A percentile compares a stretch with the other conserved stretches of the same genome.
phyloP scores from a whole-genome alignment of 2,113 vertebrate genomes.

The Copsychus sechellarum region DNA sequence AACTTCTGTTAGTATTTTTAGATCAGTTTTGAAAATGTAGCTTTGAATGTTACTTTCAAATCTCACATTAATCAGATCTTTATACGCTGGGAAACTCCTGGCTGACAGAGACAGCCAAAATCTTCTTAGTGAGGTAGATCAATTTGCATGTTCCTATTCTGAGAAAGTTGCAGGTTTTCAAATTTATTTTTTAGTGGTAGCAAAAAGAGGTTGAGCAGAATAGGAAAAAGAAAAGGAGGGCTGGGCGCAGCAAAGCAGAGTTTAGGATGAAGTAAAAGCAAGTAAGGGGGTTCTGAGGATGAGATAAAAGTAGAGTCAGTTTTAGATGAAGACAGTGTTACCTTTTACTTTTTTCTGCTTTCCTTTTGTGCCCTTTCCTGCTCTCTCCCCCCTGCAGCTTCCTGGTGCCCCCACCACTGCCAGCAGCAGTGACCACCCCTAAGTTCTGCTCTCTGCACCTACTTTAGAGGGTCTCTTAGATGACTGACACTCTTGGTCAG shows the following conservation, averaged over 20 bases:
- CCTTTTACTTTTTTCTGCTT: background rate
- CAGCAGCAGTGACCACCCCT: background rate
- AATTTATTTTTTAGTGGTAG: background rate
- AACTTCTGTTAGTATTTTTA: constrained; percentile 46
- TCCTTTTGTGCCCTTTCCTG: background rate
- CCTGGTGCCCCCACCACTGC: background rate
- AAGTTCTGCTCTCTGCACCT: background rate
- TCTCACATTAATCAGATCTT: background rate
- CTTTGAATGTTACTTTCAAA: background rate
- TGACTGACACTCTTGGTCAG: background rate
- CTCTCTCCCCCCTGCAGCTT: background rate
- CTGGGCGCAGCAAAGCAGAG: background rate
- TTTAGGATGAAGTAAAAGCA: background rate
- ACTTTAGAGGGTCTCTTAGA: background rate
- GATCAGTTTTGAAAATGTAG: background rate
- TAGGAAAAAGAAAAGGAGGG: background rate
- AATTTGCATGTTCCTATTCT: background rate
- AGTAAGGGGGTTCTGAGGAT: background rate
- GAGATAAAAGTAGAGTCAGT: background rate
- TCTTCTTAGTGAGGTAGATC: background rate
- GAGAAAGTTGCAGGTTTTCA: background rate
- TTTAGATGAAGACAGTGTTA: background rate
- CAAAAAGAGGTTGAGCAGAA: background rate
- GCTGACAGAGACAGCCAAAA: background rate
- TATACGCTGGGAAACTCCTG: background rate